Evolutionary conservation across 1,140 invertebrate genomes (phyloP).

Genomic region (Hermetia illucens): DNA sequence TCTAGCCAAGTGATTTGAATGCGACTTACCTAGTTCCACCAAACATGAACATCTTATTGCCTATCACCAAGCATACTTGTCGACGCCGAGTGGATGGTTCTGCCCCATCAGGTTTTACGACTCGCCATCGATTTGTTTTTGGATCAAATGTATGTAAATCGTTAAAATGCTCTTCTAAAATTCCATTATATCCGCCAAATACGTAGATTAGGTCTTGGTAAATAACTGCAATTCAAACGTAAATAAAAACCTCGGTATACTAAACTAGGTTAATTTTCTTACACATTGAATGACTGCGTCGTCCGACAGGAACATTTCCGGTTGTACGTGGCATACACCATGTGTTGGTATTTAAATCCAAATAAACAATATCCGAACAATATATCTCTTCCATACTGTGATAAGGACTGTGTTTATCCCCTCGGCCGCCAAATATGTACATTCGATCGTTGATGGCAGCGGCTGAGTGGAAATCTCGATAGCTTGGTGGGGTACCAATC

Average conservation of each 20-base stretch:
- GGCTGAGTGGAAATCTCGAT: slow-evolving; percentile 79
- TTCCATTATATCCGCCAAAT: slow-evolving; percentile 77
- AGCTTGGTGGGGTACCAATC: slow-evolving; percentile 44
- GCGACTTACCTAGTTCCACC: slow-evolving; percentile 61
- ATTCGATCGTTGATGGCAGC: slow-evolving; percentile 56
- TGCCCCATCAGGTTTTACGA: slow-evolving; percentile 40
- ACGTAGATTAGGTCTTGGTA: slow-evolving; percentile 64
- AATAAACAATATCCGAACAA: slow-evolving; percentile 57
- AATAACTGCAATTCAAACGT: slow-evolving; percentile 43
- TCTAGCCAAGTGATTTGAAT: no score
- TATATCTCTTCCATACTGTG: slow-evolving; percentile 59
- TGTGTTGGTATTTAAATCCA: slow-evolving; percentile 51
- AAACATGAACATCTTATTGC: slow-evolving; percentile 61
- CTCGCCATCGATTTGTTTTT: slow-evolving; percentile 43
- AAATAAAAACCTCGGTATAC: background rate
- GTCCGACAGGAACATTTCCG: slow-evolving; percentile 48
- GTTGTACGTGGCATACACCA: slow-evolving; percentile 49
- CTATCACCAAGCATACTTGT: slow-evolving; percentile 62
- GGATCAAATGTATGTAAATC: slow-evolving; percentile 63
- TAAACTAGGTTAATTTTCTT: slow-evolving; percentile 20
- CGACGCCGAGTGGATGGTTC: slow-evolving; percentile 55
- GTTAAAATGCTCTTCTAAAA: slow-evolving; percentile 59
- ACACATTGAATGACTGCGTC: slow-evolving; percentile 82
- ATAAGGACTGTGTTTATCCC: slow-evolving; percentile 47
- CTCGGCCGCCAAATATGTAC: slow-evolving; percentile 78